Evolutionary conservation across 2,888 invertebrate species (phyloP).

Genomic region (Heliconius aoede): DNA sequence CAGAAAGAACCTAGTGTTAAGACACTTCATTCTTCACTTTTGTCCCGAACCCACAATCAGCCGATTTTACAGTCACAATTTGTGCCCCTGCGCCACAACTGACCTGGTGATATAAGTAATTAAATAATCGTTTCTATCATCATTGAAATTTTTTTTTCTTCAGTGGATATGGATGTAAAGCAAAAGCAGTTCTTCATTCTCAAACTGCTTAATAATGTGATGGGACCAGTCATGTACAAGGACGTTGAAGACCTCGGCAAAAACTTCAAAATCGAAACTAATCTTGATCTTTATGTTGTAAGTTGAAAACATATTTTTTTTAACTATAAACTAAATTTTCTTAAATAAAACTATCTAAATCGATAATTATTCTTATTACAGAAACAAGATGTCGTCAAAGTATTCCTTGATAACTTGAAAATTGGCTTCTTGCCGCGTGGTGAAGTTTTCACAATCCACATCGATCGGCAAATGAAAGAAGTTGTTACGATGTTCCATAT

Average conservation of each 20-base stretch:
- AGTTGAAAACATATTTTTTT: constrained; percentile 45
- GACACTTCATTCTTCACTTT: too few species aligned
- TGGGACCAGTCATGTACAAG: constrained; percentile 76
- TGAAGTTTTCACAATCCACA: constrained; percentile 78
- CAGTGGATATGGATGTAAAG: constrained; percentile 74
- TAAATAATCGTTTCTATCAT: not conserved
- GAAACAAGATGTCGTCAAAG: constrained; percentile 83
- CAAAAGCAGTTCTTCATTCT: constrained; percentile 76
- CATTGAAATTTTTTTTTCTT: constrained; percentile 39
- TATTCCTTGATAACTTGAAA: constrained; percentile 80
- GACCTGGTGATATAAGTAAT: not conserved
- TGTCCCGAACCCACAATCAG: too few species aligned
- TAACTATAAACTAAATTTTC: not conserved
- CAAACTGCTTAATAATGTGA: constrained; percentile 80
- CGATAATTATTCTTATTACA: constrained; percentile 55
- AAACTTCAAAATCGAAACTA: constrained; percentile 73
- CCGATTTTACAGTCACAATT: too few species aligned
- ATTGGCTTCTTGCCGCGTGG: constrained; percentile 83
- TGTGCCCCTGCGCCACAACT: too few species aligned
- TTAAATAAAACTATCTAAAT: not conserved
- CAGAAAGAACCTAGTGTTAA: too few species aligned
- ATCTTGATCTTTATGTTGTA: constrained; percentile 67
- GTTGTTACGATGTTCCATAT: constrained; percentile 81
- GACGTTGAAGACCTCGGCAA: constrained; percentile 73
- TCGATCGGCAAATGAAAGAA: constrained; percentile 79